Evolutionary conservation across 2,888 invertebrate species (phyloP), one percentile per base, ranked within the genome.

Genomic region (Oxystoma pomonae): DNA sequence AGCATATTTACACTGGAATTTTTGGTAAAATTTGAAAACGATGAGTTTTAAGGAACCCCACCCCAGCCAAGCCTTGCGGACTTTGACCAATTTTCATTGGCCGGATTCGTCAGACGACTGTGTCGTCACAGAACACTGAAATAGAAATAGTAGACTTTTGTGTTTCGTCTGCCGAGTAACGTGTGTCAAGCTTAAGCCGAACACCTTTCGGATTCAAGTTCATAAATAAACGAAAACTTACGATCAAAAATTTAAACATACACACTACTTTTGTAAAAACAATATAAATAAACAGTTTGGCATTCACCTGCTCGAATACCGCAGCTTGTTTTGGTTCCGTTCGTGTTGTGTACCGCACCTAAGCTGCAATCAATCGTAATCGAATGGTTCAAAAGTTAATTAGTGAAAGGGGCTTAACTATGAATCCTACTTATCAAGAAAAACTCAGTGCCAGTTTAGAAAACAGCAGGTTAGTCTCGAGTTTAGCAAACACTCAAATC

Each of bases 401-500:
- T 58, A 60, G 66, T 66, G 66, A 62, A 66, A 60, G 57, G 55
- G 57, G 57, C 16, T 21, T 58, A 52, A 58, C 56, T 20, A 67
- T 67, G 67, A 65, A 67, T 61, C 55, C 66, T 20, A 65, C 62
- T 57, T 74, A 74, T 62, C 63, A 73, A 62, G 74, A 75, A 64
- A 75, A 75, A 67, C 72, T 75, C 57, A 73, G 72, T 58, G 72
- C 73, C 55, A 75, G 73, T 62, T 62, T 75, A 66, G 75, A 75
- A 68, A 75, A 73, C 60, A 75, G 74, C 74, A 75, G 75, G 75
- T 75, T 49, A 21, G 21, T 60, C 51, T 16, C 3, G 5, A 16
- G 19, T 19, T 22, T 16, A 21, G 55, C 22, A 57, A 57, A 50
- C n/a, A 19, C 9, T 21, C 17, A 18, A 53, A 19, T 53, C 55